Evolutionary conservation across 1,140 invertebrate species (phyloP), one percentile per base, ranked within the genome.

Genomic region (Phthorimaea operculella): DNA sequence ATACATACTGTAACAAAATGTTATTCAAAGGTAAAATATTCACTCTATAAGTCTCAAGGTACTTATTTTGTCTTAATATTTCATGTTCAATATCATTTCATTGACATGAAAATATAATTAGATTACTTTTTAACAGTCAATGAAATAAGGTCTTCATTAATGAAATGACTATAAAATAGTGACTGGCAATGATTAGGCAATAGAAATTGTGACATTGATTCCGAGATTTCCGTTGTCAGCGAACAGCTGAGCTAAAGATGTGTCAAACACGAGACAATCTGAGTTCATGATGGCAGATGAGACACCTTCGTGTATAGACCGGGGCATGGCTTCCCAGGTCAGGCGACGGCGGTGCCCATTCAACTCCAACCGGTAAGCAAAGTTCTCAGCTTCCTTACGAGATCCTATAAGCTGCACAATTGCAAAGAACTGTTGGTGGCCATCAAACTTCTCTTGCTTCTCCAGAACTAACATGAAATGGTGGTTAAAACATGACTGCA

Each of bases 401-500:
- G 97, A 98, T 11, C 98, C 98, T 84, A 99, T 99, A 52, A 99
- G 86, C 83, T 99, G 98, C 15, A 99, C 98, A 72, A 99, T 98
- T 6, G 98, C 98, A 88, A 99, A 99, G 86, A 99, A 99, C 85
- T 98, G 96, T 70, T 99, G 97, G 78, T 98, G 95, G 8, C 96
- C 97, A 87, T 98, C 96, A 77, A 92, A 96, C 79, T 98, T 98
- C 72, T 98, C 98, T 87, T 99, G 98, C 84, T 99, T 99, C 86
- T 99, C 98, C 21, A 99, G 87, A 14, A 99, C 97, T 55, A 99
- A 88, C 98, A 99, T 99, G 79, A 99, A 99, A 85, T 99, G 95
- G 77, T 98, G 96, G 54, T 95, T 96, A 83, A 99, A 99, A 86
- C 98, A 99, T 9, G 96, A 98, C 80, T 99, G 98, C 97, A 99